Base-by-base conservation (phyloP, 2,888 invertebrate genomes). In the Agonopterix alstromeriana region DNA sequence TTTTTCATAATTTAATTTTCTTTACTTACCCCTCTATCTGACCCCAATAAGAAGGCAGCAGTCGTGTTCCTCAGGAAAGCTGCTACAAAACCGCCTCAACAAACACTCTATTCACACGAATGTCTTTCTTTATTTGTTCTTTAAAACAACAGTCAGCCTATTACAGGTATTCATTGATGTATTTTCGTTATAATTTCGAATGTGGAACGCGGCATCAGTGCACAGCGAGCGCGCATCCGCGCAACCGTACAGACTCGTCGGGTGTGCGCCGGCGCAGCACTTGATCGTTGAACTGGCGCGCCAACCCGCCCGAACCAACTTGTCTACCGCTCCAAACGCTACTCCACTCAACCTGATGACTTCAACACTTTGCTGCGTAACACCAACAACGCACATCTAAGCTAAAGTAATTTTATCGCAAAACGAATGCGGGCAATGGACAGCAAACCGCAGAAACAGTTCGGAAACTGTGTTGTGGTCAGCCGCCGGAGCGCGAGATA, bases 261-360 rank as follows among this genome's bases (percentile, higher is more conserved):
- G 75, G 73, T 82, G 78, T 85, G 84, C 82, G 82, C 59, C 64
- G 60, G 76, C 77, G 76, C 73, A 80, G 82, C 82, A 82, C 82
- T 79, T 84, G 81, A 82, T 72, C 84, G 75, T 80, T 81, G 82
- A 84, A 85, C 85, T 79, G 77, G 69, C 75, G 63, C 65, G 70
- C 43, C 63, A 67, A 82, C 70, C 72, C 82, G 70, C 38, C 72
- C 72, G 52, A 27, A 35, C 9, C 58, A 53, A 45, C 52, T 49
- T 53, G 62, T 59, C 59, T 69, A 48, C 42, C 58, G 56, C 48
- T 41, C 54, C 47, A 53, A 27, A 27, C 53, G 45, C 48, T 54
- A 47, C 48, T 27, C 27, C 27, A 27, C 45, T 47, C 50, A 46
- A 48, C 53, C 38, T n/a, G 38, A 38, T 35, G 35, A 7, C 47